Evolutionary conservation across 2,888 invertebrate genomes (phyloP), one percentile per base, ranked within the genome.

Genomic region (Ectobius pallidus): DNA sequence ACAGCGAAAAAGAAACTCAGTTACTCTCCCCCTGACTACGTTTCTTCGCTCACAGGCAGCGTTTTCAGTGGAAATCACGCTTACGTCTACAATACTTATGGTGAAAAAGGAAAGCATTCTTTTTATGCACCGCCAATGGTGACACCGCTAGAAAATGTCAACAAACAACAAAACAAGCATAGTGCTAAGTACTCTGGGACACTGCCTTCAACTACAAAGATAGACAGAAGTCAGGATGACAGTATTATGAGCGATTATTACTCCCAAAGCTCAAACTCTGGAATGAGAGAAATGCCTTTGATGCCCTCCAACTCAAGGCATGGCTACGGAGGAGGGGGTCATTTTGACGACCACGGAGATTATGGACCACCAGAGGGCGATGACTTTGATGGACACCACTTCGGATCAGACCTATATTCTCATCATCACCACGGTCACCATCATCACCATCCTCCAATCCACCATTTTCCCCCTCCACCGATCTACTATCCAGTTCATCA

Each of bases 341-440:
- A 58, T 32, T 65, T 44, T 18, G 65, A 65, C 0, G 65, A 65
- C 16, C 65, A 44, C n/a, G 44, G 65, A 3, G 58, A 58, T 7
- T 58, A 65, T 18, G 65, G 65, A 3, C 22, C n/a, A 0, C 22
- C n/a, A 0, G 25, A 39, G 9, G 39, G 39, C 1, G 49, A 32
- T 22, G 62, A 20, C 16, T 18, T 34, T 20, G 62, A 71, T 27
- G 63, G 34, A 11, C 42, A 63, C 3, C 18, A 63, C 7, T 46
- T 27, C 34, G 20, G 22, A 52, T 42, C 22, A 7, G 25, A 63
- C 7, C n/a, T 55, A 46, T 27, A 69, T n/a, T 25, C 67, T 11
- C 69, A 69, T 34, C 34, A 69, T 34, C 62, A 62, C 16, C 18
- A 25, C 46, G n/a, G 32, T 20, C 62, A 62, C n/a, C 62, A 62